These are phyloP conservation scores for Acrobeloides nanus DNA, from an alignment of 2,888 invertebrate species.

Conservation along the genomic window DNA sequence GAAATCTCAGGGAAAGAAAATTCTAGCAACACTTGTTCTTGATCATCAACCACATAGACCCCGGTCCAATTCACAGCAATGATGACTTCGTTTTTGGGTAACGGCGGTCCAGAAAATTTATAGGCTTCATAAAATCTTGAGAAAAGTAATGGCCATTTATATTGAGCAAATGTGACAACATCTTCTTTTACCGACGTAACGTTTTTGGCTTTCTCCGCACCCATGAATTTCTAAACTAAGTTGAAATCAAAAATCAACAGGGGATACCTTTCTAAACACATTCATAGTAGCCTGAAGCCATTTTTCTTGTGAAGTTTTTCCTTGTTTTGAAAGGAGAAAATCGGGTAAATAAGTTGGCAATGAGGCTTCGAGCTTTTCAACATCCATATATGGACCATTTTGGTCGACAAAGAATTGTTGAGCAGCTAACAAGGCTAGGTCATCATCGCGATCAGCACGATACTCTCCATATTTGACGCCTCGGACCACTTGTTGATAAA, in stretches of 20 bases:
- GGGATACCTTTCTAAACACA: conserved; percentile 65
- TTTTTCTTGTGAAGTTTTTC: conserved; percentile 32
- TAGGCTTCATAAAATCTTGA: conserved; percentile 93
- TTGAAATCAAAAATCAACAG: conserved; percentile 12
- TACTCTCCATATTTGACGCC: conserved; percentile 99
- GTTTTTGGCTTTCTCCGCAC: conserved; percentile 58
- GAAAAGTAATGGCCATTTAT: conserved; percentile 95
- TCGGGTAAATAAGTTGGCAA: conserved; percentile 94
- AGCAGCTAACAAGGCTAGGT: conserved; percentile 92
- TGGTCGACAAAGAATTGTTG: conserved; percentile 94
- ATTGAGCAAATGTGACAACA: conserved; percentile 94
- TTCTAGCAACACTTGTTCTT: conserved; percentile 87
- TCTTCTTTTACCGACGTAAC: conserved; percentile 74
- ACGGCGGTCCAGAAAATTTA: conserved; percentile 70
- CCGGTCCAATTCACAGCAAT: conserved; percentile 99
- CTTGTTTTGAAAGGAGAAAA: conserved; percentile 30
- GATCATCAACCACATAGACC: conserved; percentile 93
- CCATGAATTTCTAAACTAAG: conserved; percentile 17
- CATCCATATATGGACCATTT: conserved; percentile 61
- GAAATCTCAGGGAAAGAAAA: conserved; percentile 98
- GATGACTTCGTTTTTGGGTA: conserved; percentile 94
- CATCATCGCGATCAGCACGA: conserved; percentile 77
- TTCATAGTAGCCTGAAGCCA: conserved; percentile 68
- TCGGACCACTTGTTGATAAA: conserved; percentile 91
- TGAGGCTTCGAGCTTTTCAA: conserved; percentile 76